A percentile compares a stretch with the other conserved stretches of the same genome.
Conservation (phyloP, 2,797 vertebrate species). For the Enteromius treurensis region DNA sequence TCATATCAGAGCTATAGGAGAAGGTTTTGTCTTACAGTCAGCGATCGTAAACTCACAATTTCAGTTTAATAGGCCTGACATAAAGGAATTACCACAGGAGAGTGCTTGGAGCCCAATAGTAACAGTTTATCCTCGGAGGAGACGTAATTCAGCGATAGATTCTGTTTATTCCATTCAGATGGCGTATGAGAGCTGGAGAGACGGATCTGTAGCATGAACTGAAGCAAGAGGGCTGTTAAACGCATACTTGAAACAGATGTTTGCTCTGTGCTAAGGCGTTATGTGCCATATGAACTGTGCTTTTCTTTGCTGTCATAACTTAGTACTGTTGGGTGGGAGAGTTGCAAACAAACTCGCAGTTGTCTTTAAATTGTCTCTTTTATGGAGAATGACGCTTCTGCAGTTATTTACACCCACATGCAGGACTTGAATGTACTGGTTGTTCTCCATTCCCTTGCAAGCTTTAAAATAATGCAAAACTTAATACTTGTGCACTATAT, state of each 20-base stretch:
- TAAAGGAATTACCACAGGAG: slow-evolving; percentile 61
- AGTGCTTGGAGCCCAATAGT: slow-evolving; percentile 55
- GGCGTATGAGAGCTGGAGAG: slow-evolving; percentile 52
- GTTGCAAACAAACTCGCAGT: slow-evolving; percentile 10
- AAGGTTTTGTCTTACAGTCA: slow-evolving; percentile 58
- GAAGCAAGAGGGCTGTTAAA: slow-evolving; percentile 49
- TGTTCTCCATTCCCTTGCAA: not conserved
- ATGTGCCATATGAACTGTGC: slow-evolving; percentile 46
- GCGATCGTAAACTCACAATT: slow-evolving; percentile 65
- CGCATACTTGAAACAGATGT: slow-evolving; percentile 53
- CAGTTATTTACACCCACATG: not conserved
- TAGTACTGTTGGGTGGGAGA: slow-evolving; percentile 35
- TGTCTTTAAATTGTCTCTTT: not conserved
- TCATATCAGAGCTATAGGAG: slow-evolving; percentile 49
- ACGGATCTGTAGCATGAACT: slow-evolving; percentile 22
- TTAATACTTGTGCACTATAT: no score
- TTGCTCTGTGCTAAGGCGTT: slow-evolving; percentile 56
- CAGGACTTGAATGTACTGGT: not conserved
- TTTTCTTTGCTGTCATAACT: slow-evolving; percentile 27
- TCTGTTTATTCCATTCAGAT: slow-evolving; percentile 67
- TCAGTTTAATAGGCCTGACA: slow-evolving; percentile 64
- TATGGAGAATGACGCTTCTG: not conserved
- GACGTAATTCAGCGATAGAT: slow-evolving; percentile 53
- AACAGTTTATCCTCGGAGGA: slow-evolving; percentile 62
- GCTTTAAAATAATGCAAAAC: no score